Base-by-base conservation (phyloP, 2,888 invertebrate species). In the Machimus atricapillus region DNA sequence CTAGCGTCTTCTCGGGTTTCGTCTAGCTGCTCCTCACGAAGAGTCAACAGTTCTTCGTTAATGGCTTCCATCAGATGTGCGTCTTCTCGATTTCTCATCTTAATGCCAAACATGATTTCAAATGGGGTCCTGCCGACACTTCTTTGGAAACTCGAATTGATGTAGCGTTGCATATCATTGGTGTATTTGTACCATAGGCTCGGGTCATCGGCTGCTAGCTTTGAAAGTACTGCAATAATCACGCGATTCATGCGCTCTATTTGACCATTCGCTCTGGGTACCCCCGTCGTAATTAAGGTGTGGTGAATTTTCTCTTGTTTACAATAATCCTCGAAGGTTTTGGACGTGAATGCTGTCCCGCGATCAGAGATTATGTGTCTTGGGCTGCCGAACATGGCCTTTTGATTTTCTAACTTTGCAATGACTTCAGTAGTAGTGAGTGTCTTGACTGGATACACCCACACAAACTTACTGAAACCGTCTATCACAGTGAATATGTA, bases 391-490 rank as follows among this genome's bases (percentile, higher is more conserved):
- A 31, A 31, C 1, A 31, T 31, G 31, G 31, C 31, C 31, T 31
- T 31, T 31, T 31, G 31, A 31, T 31, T 31, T 31, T 31, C 31
- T 3, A 31, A 31, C 31, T 31, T 31, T 31, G 31, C 31, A 31
- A 31, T 31, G 31, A 31, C 31, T 31, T 31, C 31, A 31, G 31
- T 31, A 31, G 31, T 31, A 31, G 76, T 19, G 7, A 76, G n/a
- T 31, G 88, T 88, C 82, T 90, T 91, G 0, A 88, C 89, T 43
- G 31, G 82, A 23, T 79, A 40, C 8, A 43, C 27, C 46, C 79
- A 79, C 4, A 79, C 31, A 31, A 31, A 31, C 31, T 31, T 31
- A 31, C 31, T 31, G 31, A 31, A 31, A 2, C 31, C 31, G n/a
- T 58, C 66, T 14, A 58, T 56, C 2, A 83, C 46, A 12, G 58